Percentiles rank a stretch among this genome's conserved stretches.
phyloP scores from a whole-genome alignment of 2,113 vertebrate genomes.

The Madoqua kirkii region DNA sequence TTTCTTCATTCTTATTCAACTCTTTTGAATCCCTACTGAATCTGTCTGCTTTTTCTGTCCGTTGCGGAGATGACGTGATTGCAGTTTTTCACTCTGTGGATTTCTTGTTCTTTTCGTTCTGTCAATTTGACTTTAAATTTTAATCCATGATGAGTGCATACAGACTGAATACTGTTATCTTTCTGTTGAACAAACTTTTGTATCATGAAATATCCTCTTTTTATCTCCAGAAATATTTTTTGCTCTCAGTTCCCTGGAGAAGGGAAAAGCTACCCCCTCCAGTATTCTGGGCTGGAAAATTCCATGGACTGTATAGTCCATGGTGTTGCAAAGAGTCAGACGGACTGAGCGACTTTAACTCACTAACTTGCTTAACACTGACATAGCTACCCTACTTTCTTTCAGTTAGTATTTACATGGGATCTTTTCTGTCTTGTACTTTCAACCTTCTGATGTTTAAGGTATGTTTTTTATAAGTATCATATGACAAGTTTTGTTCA shows the following conservation, averaged over 20 bases:
- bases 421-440: not conserved
- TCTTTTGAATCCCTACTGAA: not conserved
- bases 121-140: not conserved
- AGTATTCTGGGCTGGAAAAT: not conserved
- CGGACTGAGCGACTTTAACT: not conserved
- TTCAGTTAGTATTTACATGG: not conserved
- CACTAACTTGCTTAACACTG: not conserved
- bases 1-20: not conserved
- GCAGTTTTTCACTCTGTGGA: not conserved
- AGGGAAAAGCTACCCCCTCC: not conserved
- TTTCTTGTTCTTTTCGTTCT: not conserved
- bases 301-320: not conserved
- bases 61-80: not conserved
- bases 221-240: slow-evolving; percentile 8
- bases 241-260: not conserved
- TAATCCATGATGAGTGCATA: not conserved
- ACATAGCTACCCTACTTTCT: not conserved
- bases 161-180: not conserved
- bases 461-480: not conserved
- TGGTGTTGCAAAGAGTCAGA: not conserved
- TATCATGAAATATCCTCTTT: not conserved
- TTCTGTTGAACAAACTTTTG: not conserved
- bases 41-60: not conserved
- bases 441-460: not conserved
- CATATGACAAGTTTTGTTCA: not conserved